Conservation (phyloP, 2,113 vertebrate genomes). For the Pelmatolapia mariae region DNA sequence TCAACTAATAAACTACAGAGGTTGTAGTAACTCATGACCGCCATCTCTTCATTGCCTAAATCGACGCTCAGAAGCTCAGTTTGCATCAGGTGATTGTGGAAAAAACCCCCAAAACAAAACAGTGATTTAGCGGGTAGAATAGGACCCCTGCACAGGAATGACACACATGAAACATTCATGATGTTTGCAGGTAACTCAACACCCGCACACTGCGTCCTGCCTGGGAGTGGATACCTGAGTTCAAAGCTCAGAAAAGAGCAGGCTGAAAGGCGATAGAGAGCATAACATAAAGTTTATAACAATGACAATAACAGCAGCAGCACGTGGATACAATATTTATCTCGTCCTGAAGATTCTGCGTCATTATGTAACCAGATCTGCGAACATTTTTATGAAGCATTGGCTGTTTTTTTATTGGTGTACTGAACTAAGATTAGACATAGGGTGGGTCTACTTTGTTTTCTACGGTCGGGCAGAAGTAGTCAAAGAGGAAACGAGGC, state of each 20-base stretch:
- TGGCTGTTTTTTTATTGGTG: background rate
- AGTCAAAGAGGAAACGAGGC: background rate
- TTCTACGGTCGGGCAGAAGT: background rate
- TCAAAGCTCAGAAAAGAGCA: background rate
- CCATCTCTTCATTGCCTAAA: background rate
- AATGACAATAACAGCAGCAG: background rate
- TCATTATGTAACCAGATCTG: background rate
- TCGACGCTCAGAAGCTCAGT: background rate
- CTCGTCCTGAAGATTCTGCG: background rate
- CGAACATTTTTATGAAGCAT: background rate
- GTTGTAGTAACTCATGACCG: background rate
- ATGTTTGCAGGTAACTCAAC: conserved; percentile 28
- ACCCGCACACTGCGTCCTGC: background rate
- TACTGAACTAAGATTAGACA: background rate
- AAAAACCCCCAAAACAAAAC: fast-evolving
- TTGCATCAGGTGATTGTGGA: background rate
- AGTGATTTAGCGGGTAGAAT: conserved; percentile 6
- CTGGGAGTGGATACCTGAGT: background rate
- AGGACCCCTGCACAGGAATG: background rate
- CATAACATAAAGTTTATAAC: background rate
- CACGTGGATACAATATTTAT: background rate
- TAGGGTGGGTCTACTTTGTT: conserved; percentile 5
- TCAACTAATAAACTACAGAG: background rate
- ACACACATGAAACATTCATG: conserved; percentile 41
- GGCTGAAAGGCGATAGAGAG: background rate